Evolutionary conservation across 1,140 invertebrate genomes (phyloP), one percentile per base, ranked within the genome.

Genomic region (Ceratina japonica): DNA sequence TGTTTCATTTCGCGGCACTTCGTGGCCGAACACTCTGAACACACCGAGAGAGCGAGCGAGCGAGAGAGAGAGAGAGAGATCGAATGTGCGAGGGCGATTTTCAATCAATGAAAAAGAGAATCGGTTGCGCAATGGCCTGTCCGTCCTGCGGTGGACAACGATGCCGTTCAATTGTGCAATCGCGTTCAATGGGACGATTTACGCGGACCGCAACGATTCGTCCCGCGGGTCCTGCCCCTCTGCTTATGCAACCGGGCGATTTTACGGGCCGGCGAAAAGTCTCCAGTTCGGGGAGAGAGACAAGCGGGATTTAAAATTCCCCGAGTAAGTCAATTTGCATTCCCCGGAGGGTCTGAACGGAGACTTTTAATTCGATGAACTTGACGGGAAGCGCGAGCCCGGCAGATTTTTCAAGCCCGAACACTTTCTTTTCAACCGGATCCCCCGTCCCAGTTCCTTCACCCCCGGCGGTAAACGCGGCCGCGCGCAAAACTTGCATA

Each of bases 401-500:
- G 37, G 0, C 5, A 44, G 10, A 44, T 44, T 44, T 44, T 44
- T 44, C 37, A 10, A 44, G 37, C 37, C 10, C 5, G 2, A 44
- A 44, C 37, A 10, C 0, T 44, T 44, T 44, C 37, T 44, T 44
- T 44, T 44, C 37, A 44, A 44, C 0, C 37, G 5, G 10, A 44
- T 44, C 37, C 37, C 10, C 37, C 37, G 27, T 31, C 27, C 27
- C 37, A 10, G 37, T 44, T 44, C 37, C 37, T 44, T 44, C 37
- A 44, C 37, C 37, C 37, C 5, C 37, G 37, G 37, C 4, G 18
- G n/a, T 44, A 44, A 66, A 51, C 49, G 15, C 44, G 64, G 49
- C 16, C 37, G 20, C 64, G 64, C 22, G 64, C 64, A 66, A 66
- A 44, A 44, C 64, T 66, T 66, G 64, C 64, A 66, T 66, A 66